phyloP scores from a whole-genome alignment of 2,888 invertebrate species.

The Agrilus mali region DNA sequence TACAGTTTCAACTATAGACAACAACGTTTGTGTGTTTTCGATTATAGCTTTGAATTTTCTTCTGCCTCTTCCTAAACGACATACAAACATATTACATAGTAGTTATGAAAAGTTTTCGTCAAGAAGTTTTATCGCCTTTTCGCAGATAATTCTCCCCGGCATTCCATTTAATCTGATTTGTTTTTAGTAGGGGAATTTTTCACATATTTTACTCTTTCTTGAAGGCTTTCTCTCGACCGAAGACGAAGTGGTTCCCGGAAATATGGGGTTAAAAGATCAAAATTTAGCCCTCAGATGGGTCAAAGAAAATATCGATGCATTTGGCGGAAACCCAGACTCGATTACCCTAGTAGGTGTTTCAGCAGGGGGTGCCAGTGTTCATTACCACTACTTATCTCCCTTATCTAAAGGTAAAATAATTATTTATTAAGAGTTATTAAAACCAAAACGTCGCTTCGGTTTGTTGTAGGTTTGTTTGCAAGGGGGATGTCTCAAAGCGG shows the following conservation, averaged over 20 bases:
- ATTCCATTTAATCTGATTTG: background rate
- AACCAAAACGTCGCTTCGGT: no score
- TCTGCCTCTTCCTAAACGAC: no score
- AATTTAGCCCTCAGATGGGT: slow-evolving; percentile 27
- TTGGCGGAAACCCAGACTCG: slow-evolving; percentile 30
- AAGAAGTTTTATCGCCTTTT: slow-evolving; percentile 1
- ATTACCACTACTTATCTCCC: slow-evolving; percentile 28
- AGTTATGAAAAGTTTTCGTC: slow-evolving; percentile 1
- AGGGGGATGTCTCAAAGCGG: slow-evolving; percentile 60
- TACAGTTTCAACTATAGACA: no score
- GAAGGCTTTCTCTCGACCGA: slow-evolving; percentile 29
- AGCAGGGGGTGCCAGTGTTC: slow-evolving; percentile 30
- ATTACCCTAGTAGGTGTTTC: slow-evolving; percentile 28
- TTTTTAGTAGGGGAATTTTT: slow-evolving; percentile 2
- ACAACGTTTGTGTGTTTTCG: no score
- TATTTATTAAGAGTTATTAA: no score
- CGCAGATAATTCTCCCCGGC: background rate
- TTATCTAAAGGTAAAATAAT: slow-evolving; percentile 24
- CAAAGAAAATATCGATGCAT: slow-evolving; percentile 25
- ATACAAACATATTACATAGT: background rate
- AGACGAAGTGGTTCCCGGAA: slow-evolving; percentile 27
- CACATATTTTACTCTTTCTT: background rate
- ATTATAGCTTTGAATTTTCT: no score
- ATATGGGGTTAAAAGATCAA: slow-evolving; percentile 31
- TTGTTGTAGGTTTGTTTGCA: slow-evolving; percentile 37